phyloP scores from a whole-genome alignment of 1,140 invertebrate species.

The Aradophagus sp. region DNA sequence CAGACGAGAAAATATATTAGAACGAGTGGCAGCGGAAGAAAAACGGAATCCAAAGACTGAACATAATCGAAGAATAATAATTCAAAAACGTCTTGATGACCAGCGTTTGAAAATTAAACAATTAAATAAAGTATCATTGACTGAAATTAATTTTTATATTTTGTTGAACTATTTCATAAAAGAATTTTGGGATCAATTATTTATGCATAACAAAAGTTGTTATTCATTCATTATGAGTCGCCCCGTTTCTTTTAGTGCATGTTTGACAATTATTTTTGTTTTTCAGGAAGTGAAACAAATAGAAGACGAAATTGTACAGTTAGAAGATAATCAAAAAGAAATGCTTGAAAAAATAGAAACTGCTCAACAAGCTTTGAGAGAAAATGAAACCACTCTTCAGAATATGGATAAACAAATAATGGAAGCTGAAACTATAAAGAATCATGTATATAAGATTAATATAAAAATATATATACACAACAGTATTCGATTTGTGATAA shows the following conservation, averaged over 20 bases:
- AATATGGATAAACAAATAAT: slow-evolving; percentile 73
- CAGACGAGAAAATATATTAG: slow-evolving; percentile 80
- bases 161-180: too few species aligned
- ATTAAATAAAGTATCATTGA: slow-evolving; percentile 71
- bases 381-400: slow-evolving; percentile 60
- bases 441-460: slow-evolving; percentile 63
- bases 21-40: slow-evolving; percentile 76
- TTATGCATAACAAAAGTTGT: too few species aligned
- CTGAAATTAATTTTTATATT: background rate
- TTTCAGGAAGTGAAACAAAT: slow-evolving; percentile 65
- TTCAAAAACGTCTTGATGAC: slow-evolving; percentile 75
- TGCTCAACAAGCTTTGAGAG: slow-evolving; percentile 55
- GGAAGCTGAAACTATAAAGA: slow-evolving; percentile 72
- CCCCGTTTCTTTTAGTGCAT: too few species aligned
- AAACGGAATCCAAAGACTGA: slow-evolving; percentile 71
- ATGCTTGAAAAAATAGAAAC: slow-evolving; percentile 61
- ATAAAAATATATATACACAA: slow-evolving; percentile 1
- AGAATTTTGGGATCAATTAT: too few species aligned
- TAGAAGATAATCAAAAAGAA: slow-evolving; percentile 57
- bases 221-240: too few species aligned
- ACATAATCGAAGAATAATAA: slow-evolving; percentile 66
- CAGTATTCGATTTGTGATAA: background rate
- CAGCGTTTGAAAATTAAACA: slow-evolving; percentile 77
- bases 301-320: slow-evolving; percentile 58
- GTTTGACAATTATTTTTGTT: too few species aligned